phyloP scores from a whole-genome alignment of 2,888 invertebrate genomes.

The Trichopoda pennipes region DNA sequence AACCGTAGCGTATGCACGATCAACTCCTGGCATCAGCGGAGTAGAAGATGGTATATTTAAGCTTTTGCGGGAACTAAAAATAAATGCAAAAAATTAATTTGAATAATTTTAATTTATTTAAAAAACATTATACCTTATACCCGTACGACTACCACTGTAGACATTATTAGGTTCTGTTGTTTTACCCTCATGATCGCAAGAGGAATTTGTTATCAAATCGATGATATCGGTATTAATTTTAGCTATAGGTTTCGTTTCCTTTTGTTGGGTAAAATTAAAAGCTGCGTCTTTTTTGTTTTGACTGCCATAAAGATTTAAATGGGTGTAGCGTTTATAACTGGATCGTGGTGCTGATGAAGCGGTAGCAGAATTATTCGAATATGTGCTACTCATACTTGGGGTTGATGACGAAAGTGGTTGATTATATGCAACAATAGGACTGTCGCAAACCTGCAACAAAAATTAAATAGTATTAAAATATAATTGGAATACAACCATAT shows the following conservation, averaged over 20 bases:
- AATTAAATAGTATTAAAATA: conserved; percentile 4
- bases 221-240: conserved; percentile 74
- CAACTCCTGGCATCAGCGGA: conserved; percentile 59
- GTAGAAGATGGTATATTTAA: conserved; percentile 75
- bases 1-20: conserved; percentile 64
- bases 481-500: background rate
- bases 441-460: conserved; percentile 55
- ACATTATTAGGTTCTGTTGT: conserved; percentile 13
- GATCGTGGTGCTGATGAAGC: conserved; percentile 56
- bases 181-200: conserved; percentile 39
- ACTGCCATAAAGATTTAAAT: conserved; percentile 73
- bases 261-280: conserved; percentile 72
- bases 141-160: conserved; percentile 1
- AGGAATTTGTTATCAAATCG: conserved; percentile 70
- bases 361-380: conserved; percentile 61
- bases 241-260: conserved; percentile 46
- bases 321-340: conserved; percentile 62
- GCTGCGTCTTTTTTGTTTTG: conserved; percentile 74
- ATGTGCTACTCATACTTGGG: conserved; percentile 57
- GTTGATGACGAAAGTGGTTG: conserved; percentile 70
- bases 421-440: conserved; percentile 66
- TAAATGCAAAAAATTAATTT: background rate
- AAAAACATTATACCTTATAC: conserved; percentile 51
- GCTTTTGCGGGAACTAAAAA: conserved; percentile 75
- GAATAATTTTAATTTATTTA: background rate